A percentile compares a stretch with the other conserved stretches of the same genome.
These are phyloP conservation scores for Kryphioiulus occultus DNA, from an alignment of 2,888 invertebrate genomes.

Conservation along the genomic window DNA sequence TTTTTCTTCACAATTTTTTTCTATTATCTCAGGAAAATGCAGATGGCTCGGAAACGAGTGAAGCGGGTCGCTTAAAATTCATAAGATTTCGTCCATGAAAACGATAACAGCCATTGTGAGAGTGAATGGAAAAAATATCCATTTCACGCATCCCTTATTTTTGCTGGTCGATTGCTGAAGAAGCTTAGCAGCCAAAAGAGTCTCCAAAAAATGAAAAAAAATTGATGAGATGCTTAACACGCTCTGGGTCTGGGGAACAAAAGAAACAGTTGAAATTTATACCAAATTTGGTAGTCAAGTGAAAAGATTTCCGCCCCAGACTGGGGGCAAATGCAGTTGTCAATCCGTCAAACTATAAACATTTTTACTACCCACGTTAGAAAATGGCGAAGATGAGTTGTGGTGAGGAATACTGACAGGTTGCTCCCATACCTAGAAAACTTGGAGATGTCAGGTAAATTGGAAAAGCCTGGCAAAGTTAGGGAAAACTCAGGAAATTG, in stretches of 20 bases:
- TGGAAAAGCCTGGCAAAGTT: no score
- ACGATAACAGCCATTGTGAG: constrained; percentile 7
- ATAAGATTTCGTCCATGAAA: constrained; percentile 27
- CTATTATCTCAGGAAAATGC: not conserved
- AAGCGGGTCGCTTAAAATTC: not conserved
- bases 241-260: not conserved
- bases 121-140: not conserved
- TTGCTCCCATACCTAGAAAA: no score
- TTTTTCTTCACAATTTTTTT: not conserved
- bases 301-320: no score
- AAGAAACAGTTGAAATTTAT: not conserved
- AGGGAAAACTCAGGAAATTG: no score
- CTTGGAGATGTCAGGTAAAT: no score
- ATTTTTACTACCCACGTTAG: no score
- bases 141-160: constrained; percentile 20
- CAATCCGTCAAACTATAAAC: no score
- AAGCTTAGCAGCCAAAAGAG: not conserved
- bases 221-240: not conserved
- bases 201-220: not conserved
- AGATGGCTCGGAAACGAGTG: not conserved
- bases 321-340: no score
- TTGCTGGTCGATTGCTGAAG: not conserved
- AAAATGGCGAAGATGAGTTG: no score
- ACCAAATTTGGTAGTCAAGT: no score
- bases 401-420: no score